Evolutionary conservation across 2,113 vertebrate genomes (phyloP).

Genomic region (Saguinus midas): DNA sequence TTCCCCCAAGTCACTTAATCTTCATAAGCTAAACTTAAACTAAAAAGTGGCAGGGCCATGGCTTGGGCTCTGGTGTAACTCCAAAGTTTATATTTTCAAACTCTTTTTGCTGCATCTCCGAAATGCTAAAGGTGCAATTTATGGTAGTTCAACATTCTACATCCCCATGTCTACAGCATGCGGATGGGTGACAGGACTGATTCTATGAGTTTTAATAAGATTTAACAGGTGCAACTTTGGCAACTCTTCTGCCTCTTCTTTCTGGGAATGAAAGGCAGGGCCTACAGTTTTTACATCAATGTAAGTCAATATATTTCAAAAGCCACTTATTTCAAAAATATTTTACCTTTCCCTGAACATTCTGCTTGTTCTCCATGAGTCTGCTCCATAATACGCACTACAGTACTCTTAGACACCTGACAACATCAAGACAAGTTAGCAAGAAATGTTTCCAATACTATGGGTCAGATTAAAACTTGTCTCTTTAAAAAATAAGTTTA

Average conservation of each 20-base stretch:
- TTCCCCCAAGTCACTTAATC: neutral
- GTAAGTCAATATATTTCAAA: neutral
- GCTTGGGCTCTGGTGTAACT: neutral
- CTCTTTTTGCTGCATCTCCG: neutral
- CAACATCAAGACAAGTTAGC: neutral
- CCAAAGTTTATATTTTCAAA: neutral
- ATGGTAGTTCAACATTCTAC: no score
- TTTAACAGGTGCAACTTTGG: neutral
- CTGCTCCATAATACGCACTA: neutral
- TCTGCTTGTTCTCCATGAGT: neutral
- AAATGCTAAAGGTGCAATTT: neutral
- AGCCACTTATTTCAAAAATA: neutral
- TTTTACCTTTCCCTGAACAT: neutral
- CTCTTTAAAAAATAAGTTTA: neutral
- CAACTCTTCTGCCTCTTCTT: neutral
- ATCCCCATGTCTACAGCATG: accelerated
- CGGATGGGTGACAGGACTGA: neutral
- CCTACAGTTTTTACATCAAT: neutral
- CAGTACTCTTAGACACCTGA: neutral
- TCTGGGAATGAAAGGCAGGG: neutral
- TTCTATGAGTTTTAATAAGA: neutral
- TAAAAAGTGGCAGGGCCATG: neutral
- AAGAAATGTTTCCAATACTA: neutral
- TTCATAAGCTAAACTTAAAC: neutral
- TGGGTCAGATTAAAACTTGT: neutral